phyloP scores from a whole-genome alignment of 2,797 vertebrate genomes.

The Argya squamiceps region DNA sequence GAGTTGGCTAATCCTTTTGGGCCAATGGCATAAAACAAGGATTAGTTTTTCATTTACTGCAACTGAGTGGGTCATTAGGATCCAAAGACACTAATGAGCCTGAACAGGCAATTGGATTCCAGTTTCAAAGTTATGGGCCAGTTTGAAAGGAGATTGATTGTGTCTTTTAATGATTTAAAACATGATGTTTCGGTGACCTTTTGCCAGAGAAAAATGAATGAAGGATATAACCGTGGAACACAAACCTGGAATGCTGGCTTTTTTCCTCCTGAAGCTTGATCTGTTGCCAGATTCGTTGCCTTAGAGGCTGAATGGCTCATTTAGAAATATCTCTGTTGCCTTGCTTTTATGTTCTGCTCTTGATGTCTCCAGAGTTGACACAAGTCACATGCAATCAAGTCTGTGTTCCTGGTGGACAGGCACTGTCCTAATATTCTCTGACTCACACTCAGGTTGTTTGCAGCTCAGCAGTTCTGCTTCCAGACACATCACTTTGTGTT shows the following conservation, averaged over 20 bases:
- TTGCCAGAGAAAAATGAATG: constrained; percentile 2
- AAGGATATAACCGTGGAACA: neutral
- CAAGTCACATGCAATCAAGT: constrained; percentile 91
- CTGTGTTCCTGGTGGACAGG: constrained; percentile 79
- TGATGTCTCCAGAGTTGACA: constrained; percentile 88
- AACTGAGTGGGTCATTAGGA: constrained; percentile 70
- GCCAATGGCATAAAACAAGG: constrained; percentile 71
- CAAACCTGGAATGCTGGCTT: constrained; percentile 54
- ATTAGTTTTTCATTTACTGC: constrained; percentile 74
- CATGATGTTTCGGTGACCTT: neutral
- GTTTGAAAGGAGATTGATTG: constrained; percentile 17
- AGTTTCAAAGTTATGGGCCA: constrained; percentile 40
- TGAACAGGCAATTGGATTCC: constrained; percentile 67
- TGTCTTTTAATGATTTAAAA: constrained; percentile 47
- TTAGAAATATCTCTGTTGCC: constrained; percentile 72
- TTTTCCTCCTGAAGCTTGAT: constrained; percentile 25
- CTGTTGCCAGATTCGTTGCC: constrained; percentile 67
- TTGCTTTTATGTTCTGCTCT: constrained; percentile 70
- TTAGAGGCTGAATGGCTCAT: constrained; percentile 75
- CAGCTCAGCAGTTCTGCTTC: constrained; percentile 79
- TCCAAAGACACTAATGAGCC: constrained; percentile 71
- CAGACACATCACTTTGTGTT: constrained; percentile 76
- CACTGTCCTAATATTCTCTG: constrained; percentile 82
- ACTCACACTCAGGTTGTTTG: constrained; percentile 84
- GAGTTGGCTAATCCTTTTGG: constrained; percentile 70